Evolutionary conservation across 2,113 vertebrate genomes (phyloP).

Genomic region (Sigmodon hispidus): DNA sequence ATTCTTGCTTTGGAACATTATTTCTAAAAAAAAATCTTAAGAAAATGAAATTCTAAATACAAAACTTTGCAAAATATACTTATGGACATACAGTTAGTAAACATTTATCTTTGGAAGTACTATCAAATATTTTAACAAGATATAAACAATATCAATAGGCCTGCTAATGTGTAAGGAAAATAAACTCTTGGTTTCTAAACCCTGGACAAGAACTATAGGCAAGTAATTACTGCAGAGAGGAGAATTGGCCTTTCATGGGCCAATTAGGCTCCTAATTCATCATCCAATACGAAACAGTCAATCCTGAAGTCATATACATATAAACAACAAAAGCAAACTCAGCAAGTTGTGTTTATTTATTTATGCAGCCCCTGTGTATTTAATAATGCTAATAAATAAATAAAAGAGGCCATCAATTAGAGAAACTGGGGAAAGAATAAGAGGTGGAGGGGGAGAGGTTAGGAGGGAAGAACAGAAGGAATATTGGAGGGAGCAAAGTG

Average conservation of each 20-base stretch:
- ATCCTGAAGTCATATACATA: neutral
- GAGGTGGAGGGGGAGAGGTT: neutral
- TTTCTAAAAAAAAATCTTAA: neutral
- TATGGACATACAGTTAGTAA: neutral
- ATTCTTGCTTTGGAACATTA: neutral
- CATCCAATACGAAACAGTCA: neutral
- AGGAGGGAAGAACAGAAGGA: neutral
- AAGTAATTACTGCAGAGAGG: neutral
- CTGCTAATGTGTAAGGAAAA: neutral
- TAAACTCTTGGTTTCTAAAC: neutral
- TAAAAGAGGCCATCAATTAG: neutral
- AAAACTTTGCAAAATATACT: conserved; percentile 1
- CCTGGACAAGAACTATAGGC: neutral
- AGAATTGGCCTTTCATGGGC: neutral
- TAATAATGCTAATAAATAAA: too few relatives aligned
- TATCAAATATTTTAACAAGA: neutral
- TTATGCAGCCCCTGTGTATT: too few relatives aligned
- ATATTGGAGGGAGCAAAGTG: neutral
- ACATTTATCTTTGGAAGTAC: neutral
- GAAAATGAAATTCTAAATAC: conserved; percentile 40
- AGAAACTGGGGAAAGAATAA: neutral
- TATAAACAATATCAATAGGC: neutral
- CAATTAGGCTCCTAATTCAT: neutral
- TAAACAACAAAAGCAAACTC: neutral
- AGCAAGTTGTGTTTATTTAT: neutral